Base-by-base conservation (phyloP, 2,113 vertebrate species). In the Parus major region DNA sequence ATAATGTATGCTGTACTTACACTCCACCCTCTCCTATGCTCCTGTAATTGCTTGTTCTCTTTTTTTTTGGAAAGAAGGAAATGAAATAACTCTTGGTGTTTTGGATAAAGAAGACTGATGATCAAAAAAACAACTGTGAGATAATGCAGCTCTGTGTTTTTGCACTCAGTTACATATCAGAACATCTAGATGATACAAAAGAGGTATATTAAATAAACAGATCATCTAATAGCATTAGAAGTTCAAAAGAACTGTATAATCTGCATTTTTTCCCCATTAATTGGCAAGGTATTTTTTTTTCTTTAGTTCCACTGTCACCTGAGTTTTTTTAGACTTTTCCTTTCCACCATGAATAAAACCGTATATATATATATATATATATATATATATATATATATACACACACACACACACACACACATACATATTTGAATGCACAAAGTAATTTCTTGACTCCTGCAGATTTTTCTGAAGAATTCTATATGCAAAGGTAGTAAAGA, bases 381-480 rank as follows among this genome's bases (percentile, higher is more conserved):
- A 47, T 11, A 47, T 36, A 36, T 36, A 36, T 36, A 36, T 36
- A n/a, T n/a, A n/a, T n/a, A n/a, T n/a, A n/a, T n/a, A n/a, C n/a
- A n/a, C n/a, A n/a, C n/a, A n/a, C n/a, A n/a, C n/a, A n/a, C n/a
- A 36, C 36, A 33, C 4, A 56, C 7, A 44, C 5, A 63, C 5
- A 35, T 21, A 42, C 8, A 13, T 44, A n/a, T 14, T 47, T 53
- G 36, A 85, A 81, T 35, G 33, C 21, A 85, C 76, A 44, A 81
- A 88, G 55, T 82, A 50, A 68, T 65, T 36, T 71, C 28, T 72
- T 61, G 91, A 75, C 12, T 44, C 31, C 27, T 87, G 52, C 35
- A 95, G 56, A 84, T 84, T 86, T 86, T 93, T 94, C 65, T 93
- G 77, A 78, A 50, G 46, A 88, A 79, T 85, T 35, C 29, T 88